Evolutionary conservation across 1,140 invertebrate species (phyloP), one percentile per base, ranked within the genome.

Genomic region (Brachionus rubens): DNA sequence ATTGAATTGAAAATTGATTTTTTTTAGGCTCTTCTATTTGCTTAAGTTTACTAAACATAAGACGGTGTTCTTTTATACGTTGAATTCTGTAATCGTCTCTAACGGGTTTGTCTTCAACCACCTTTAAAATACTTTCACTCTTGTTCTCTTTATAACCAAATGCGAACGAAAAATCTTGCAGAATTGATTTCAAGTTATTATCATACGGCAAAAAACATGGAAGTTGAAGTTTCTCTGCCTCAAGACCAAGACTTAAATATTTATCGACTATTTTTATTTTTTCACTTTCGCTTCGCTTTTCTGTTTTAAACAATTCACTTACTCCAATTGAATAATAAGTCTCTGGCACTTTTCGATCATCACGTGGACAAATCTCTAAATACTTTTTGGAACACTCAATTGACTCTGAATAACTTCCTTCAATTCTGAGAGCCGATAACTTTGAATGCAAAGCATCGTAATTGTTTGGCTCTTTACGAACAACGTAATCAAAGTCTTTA

Each of bases 201-300:
- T 6, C 54, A 46, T 67, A 67, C 7, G 62, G 62, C 21, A 67
- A 67, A 67, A 67, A 67, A 46, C 62, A 67, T 26, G 62, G 62
- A 14, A 67, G 41, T 26, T 67, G 62, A 28, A 26, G 10, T 46
- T 46, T 43, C 41, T 67, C 62, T 43, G 62, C 62, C 33, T 5
- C 3, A 5, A 5, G 4, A 5, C 33, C 33, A n/a, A n/a, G n/a
- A 5, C 9, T 36, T 5, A 5, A 9, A 36, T 26, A 26, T 3
- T n/a, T 46, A 3, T 26, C 62, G 21, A 26, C 46, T 4, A 24
- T 46, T 19, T 40, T 54, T 36, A 33, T 33, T 16, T 59, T 16
- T 33, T 33, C 16, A 33, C 54, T 33, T 36, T 59, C 28, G 12
- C 19, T 16, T 33, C 19, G 19, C 3, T 28, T 36, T 3, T 9